Conservation (phyloP, 2,888 invertebrate species). For the Apeira syringaria region DNA sequence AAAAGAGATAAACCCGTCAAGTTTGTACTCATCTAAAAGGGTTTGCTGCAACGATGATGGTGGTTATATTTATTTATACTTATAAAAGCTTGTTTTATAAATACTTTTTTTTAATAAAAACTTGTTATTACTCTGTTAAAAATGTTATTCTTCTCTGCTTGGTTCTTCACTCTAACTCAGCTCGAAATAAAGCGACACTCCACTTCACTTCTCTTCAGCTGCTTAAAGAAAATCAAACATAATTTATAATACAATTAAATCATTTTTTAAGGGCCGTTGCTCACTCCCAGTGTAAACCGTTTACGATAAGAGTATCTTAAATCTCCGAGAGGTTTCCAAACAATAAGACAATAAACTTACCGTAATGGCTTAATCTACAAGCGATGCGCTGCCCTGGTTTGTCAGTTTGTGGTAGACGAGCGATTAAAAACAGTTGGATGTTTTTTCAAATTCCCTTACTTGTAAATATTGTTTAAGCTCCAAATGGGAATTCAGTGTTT, state of each 20-base stretch:
- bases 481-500: too few species aligned
- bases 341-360: constrained; percentile 67
- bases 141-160: too few species aligned
- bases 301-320: constrained; percentile 28
- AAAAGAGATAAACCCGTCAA: too few species aligned
- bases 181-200: not conserved
- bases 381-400: not conserved
- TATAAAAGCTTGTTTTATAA: too few species aligned
- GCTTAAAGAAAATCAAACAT: constrained; percentile 16
- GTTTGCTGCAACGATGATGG: too few species aligned
- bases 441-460: too few species aligned
- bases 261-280: constrained; percentile 23
- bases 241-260: constrained; percentile 25
- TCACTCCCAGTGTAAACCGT: constrained; percentile 29
- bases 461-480: too few species aligned
- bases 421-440: not conserved
- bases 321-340: constrained; percentile 47
- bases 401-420: not conserved
- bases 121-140: too few species aligned
- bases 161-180: too few species aligned
- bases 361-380: constrained; percentile 65
- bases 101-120: too few species aligned
- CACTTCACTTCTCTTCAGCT: not conserved
- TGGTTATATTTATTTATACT: too few species aligned
- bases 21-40: too few species aligned